Base-by-base conservation (phyloP, 2,888 invertebrate genomes). In the Drosophila fulvimacula region DNA sequence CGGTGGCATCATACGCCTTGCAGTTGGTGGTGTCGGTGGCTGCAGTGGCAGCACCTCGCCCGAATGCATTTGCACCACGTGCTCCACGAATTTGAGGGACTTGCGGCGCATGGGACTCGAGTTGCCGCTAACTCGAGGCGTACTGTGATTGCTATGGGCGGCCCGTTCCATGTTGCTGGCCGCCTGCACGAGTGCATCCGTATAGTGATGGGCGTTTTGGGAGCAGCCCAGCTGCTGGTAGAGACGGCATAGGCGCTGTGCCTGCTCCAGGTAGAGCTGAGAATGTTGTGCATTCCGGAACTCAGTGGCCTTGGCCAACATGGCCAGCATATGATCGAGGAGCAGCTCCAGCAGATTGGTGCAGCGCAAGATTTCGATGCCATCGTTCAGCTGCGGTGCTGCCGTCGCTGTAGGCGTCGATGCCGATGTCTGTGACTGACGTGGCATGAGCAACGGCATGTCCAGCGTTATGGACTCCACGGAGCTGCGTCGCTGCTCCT, bases 281-380 rank as follows among this genome's bases (percentile, higher is more conserved):
- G 95, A 95, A 84, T 95, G 95, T 63, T 93, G 93, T 21, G 93
- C 92, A 0, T 95, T 94, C 13, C 94, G 93, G 70, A 95, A 95
- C 70, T 94, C 93, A 17, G 94, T 94, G 72, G 95, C 95, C 53
- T 93, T 94, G 58, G 94, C 93, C 0, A 95, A 95, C 94, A 96
- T 95, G 57, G 94, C 93, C 38, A 96, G 94, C 81, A 96, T 95
- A 83, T 96, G 96, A 19, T 94, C 93, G 53, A 96, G 94, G 81
- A 97, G 95, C 83, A 95, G 95, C 86, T 95, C 94, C 0, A 96
- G 91, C 2, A 96, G 93, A 60, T 94, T 91, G n/a, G 94, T 93
- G 51, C 95, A 93, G 55, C 95, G 93, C 68, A 94, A 93, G 3
- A 93, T 89, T 61, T 95, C 95, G 90, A 96, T 73, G 34, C 90